A percentile compares a stretch with the other conserved stretches of the same genome.
phyloP scores from a whole-genome alignment of 2,797 vertebrate genomes.

The Periparus ater region DNA sequence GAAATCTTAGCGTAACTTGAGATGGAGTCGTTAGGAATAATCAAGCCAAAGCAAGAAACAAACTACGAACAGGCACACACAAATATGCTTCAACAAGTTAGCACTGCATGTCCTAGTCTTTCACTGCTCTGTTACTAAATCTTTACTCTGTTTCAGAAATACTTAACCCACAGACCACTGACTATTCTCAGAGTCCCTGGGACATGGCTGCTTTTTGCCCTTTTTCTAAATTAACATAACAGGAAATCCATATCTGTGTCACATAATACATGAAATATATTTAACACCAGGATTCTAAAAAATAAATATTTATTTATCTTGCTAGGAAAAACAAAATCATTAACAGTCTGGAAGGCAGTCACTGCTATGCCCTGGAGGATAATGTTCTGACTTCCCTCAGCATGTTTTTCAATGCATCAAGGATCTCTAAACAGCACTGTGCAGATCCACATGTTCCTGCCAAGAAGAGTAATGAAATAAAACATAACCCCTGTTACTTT shows the following conservation, averaged over 20 bases:
- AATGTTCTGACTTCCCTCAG: background rate
- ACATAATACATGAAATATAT: constrained; percentile 10
- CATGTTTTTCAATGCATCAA: background rate
- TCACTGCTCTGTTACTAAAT: background rate
- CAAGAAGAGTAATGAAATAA: constrained; percentile 13
- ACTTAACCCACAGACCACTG: background rate
- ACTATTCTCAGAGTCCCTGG: background rate
- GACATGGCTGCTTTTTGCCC: background rate
- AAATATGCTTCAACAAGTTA: background rate
- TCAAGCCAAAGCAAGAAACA: background rate
- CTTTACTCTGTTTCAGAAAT: constrained; percentile 19
- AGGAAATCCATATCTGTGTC: background rate
- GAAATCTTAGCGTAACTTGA: background rate
- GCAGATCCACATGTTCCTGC: background rate
- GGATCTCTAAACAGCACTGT: background rate
- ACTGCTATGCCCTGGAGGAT: background rate
- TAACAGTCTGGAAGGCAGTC: background rate
- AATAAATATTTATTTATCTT: constrained; percentile 10
- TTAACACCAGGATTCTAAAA: constrained; percentile 16
- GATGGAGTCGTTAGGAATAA: background rate
- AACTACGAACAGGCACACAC: background rate
- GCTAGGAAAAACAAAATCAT: background rate
- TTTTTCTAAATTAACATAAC: background rate
- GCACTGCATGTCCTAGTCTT: background rate
- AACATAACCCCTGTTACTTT: background rate